phyloP scores from a whole-genome alignment of 2,888 invertebrate genomes.

The Aphidoletes aphidimyza region DNA sequence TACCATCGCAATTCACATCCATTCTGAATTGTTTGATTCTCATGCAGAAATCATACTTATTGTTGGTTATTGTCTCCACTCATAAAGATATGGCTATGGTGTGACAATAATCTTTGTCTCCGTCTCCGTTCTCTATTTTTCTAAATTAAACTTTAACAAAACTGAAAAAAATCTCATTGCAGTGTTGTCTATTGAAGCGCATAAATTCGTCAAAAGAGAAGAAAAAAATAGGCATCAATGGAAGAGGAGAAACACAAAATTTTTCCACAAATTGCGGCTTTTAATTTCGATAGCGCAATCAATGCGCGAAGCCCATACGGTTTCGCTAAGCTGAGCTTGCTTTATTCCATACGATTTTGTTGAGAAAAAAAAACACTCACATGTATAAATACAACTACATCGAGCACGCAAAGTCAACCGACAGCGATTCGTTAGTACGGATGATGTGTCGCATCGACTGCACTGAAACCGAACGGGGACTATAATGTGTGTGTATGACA shows the following conservation, averaged over 20 bases:
- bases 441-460: neutral
- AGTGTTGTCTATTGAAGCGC: conserved; percentile 43
- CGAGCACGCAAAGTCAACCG: neutral
- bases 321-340: neutral
- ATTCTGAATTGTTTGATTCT: conserved; percentile 15
- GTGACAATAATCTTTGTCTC: neutral
- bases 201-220: conserved; percentile 34
- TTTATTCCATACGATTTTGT: neutral
- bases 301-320: neutral
- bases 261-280: conserved; percentile 42
- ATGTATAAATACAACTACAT: neutral
- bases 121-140: neutral
- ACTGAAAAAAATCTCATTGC: too few species aligned
- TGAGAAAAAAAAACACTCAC: neutral
- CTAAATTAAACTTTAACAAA: neutral
- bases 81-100: neutral
- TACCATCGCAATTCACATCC: conserved; percentile 1
- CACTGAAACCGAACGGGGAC: neutral
- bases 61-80: conserved; percentile 48
- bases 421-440: neutral
- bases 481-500: conserved; percentile 25
- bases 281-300: conserved; percentile 45
- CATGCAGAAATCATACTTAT: conserved; percentile 28
- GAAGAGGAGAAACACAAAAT: neutral
- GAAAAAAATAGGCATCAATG: neutral